phyloP scores from a whole-genome alignment of 2,888 invertebrate species.

The Periphyllus acericola region DNA sequence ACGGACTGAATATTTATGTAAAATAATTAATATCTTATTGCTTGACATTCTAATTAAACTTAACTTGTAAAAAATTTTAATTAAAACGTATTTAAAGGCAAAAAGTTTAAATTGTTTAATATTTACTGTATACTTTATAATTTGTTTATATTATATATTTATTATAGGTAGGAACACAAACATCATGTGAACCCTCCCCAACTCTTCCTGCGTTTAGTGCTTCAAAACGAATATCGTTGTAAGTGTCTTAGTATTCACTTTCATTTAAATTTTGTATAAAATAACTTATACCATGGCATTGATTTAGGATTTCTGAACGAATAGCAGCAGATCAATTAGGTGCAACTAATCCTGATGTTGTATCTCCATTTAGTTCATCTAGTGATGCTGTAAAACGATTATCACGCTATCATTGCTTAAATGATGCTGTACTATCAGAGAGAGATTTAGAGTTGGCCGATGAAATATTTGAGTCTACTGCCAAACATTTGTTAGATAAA shows the following conservation, averaged over 20 bases:
- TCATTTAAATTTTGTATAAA: not conserved
- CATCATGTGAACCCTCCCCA: slow-evolving; percentile 63
- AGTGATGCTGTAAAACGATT: slow-evolving; percentile 81
- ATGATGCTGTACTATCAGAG: slow-evolving; percentile 73
- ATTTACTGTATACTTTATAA: not conserved
- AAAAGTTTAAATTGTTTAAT: not conserved
- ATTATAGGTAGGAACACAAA: slow-evolving; percentile 65
- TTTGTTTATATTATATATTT: slow-evolving; percentile 34
- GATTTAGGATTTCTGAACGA: slow-evolving; percentile 78
- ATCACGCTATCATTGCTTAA: slow-evolving; percentile 81
- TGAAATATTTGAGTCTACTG: slow-evolving; percentile 76
- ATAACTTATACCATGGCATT: not conserved
- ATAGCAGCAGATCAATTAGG: slow-evolving; percentile 79
- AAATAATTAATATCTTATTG: no score
- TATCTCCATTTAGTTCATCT: slow-evolving; percentile 77
- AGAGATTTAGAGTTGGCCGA: slow-evolving; percentile 77
- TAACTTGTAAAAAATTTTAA: not conserved
- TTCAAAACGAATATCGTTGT: slow-evolving; percentile 63
- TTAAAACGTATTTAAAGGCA: not conserved
- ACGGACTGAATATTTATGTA: no score
- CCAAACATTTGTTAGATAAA: slow-evolving; percentile 76
- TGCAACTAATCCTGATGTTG: slow-evolving; percentile 78
- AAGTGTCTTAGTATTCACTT: slow-evolving; percentile 27
- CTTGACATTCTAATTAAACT: no score
- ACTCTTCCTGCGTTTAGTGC: slow-evolving; percentile 63